Evolutionary conservation across 2,797 vertebrate species (phyloP).

Genomic region (Urocyon cinereoargenteus): DNA sequence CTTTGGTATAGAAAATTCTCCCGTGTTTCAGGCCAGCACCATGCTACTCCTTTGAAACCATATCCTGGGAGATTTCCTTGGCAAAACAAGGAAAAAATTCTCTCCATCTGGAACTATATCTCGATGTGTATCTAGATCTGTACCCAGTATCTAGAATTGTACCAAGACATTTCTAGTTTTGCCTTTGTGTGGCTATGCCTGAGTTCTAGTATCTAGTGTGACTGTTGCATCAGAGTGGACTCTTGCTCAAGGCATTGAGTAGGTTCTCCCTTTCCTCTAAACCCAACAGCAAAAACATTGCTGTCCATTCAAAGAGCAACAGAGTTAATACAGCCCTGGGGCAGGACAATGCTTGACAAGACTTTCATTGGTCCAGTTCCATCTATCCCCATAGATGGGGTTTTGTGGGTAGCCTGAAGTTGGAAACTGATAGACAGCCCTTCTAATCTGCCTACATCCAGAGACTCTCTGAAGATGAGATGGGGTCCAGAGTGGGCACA

Average conservation of each 20-base stretch:
- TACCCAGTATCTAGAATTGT: neutral
- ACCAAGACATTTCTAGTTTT: neutral
- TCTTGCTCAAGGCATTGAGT: constrained; percentile 46
- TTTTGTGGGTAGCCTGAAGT: constrained; percentile 37
- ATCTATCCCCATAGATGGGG: constrained; percentile 42
- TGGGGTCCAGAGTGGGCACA: constrained; percentile 71
- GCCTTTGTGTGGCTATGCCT: neutral
- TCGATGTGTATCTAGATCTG: too few relatives aligned
- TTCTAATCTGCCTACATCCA: constrained; percentile 24
- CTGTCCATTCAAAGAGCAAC: constrained; percentile 51
- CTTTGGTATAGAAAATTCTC: neutral
- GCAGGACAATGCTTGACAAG: constrained; percentile 43
- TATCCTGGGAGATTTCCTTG: constrained; percentile 6
- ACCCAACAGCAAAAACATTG: constrained; percentile 38
- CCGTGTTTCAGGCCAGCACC: neutral
- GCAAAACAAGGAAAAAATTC: neutral
- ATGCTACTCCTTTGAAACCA: neutral
- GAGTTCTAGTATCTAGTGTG: neutral
- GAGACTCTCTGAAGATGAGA: constrained; percentile 48
- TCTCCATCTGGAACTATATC: neutral
- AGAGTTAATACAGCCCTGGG: neutral
- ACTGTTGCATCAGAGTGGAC: neutral
- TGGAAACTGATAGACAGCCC: constrained; percentile 18
- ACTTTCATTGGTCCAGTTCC: constrained; percentile 30
- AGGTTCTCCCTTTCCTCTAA: neutral